Conservation (phyloP, 2,113 vertebrate species). For the Leuciscus idus region DNA sequence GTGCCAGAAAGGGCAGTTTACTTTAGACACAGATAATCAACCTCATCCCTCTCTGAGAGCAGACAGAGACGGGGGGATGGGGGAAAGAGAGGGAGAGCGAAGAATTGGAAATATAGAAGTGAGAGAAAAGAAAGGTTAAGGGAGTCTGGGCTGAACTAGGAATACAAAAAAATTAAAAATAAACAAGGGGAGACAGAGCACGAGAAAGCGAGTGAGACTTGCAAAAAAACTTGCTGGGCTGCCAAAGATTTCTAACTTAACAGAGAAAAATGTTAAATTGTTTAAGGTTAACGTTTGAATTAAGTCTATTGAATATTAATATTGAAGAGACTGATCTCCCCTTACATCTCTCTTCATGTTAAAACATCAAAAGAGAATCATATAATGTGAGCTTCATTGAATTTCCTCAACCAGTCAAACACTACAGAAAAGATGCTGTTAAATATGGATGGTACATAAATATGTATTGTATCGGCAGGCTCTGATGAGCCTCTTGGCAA, state of each 20-base stretch:
- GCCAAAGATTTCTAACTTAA: slow-evolving; percentile 62
- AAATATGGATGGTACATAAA: slow-evolving; percentile 42
- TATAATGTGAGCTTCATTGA: slow-evolving; percentile 46
- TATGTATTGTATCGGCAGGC: slow-evolving; percentile 29
- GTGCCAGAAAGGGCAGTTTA: slow-evolving; percentile 65
- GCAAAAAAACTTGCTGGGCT: slow-evolving; percentile 61
- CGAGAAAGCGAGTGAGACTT: background rate
- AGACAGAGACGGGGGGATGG: slow-evolving; percentile 39
- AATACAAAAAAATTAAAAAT: background rate
- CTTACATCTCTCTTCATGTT: slow-evolving; percentile 63
- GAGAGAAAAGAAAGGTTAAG: background rate
- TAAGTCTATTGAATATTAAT: slow-evolving; percentile 71
- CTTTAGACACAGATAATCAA: slow-evolving; percentile 72
- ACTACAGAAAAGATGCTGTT: slow-evolving; percentile 52
- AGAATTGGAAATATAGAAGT: background rate
- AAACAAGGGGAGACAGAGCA: slow-evolving; percentile 19
- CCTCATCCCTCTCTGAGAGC: slow-evolving; percentile 59
- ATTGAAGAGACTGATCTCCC: slow-evolving; percentile 65
- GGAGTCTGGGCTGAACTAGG: slow-evolving; percentile 38
- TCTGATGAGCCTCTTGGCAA: slow-evolving; percentile 39
- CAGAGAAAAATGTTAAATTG: slow-evolving; percentile 68
- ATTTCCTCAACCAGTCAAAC: slow-evolving; percentile 57
- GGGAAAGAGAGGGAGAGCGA: slow-evolving; percentile 16
- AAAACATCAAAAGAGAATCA: slow-evolving; percentile 57
- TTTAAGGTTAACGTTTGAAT: slow-evolving; percentile 75